These are phyloP conservation scores for Cephalopterus ornatus DNA, from an alignment of 2,113 vertebrate species.

Conservation along the genomic window DNA sequence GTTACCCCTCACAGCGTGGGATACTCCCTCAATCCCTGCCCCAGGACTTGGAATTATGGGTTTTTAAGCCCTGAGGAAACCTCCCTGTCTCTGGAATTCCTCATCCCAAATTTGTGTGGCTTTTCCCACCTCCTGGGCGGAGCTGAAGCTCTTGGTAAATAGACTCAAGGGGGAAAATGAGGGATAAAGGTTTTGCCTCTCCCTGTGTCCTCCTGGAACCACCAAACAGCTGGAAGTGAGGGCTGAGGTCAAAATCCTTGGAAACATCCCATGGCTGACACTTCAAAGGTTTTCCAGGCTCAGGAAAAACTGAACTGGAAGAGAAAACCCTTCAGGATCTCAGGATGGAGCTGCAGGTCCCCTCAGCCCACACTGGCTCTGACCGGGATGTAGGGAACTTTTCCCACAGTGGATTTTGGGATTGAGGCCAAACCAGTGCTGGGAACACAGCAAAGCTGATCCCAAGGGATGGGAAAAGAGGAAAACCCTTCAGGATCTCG, in stretches of 20 bases:
- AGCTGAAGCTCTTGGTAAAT: not conserved
- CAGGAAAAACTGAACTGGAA: not conserved
- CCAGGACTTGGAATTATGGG: not conserved
- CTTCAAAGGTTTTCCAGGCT: not conserved
- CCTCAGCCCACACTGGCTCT: fast-evolving
- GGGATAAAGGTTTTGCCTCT: not conserved
- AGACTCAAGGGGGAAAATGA: not conserved
- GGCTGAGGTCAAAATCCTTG: not conserved
- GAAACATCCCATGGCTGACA: not conserved
- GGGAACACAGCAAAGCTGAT: not conserved
- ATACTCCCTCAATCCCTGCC: not conserved
- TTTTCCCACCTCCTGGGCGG: not conserved
- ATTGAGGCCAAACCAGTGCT: fast-evolving
- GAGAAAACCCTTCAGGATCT: not conserved
- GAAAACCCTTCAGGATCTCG: not conserved
- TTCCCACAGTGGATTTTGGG: not conserved
- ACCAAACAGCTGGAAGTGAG: not conserved
- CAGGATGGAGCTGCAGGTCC: not conserved
- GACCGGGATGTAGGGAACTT: not conserved
- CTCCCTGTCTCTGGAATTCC: not conserved
- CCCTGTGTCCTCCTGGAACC: not conserved
- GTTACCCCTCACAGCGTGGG: not conserved
- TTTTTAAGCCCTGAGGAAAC: not conserved
- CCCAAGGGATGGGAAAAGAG: too few species aligned
- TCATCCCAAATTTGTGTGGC: not conserved